phyloP scores from a whole-genome alignment of 2,113 vertebrate genomes.

The Rynchops niger region DNA sequence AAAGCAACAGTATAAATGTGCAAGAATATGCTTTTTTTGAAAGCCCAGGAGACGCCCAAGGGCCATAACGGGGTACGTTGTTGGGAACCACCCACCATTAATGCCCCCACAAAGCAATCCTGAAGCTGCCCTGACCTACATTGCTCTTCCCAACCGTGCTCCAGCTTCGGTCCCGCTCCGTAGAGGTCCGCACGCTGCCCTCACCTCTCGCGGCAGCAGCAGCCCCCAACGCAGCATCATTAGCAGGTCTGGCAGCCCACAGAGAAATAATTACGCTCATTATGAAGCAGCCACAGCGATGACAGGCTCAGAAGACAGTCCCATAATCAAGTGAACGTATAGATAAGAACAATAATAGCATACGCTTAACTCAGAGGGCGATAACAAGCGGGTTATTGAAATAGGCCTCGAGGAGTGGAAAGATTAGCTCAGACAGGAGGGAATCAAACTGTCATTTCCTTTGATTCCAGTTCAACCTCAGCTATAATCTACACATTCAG shows the following conservation, averaged over 20 bases:
- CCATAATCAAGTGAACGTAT: not conserved
- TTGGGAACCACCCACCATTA: not conserved
- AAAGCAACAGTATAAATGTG: not conserved
- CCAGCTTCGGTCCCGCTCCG: not conserved
- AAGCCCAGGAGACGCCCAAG: not conserved
- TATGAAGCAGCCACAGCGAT: not conserved
- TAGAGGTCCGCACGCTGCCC: not conserved
- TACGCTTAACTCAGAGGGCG: not conserved
- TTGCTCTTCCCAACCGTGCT: not conserved
- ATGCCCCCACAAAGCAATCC: not conserved
- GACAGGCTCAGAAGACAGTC: not conserved
- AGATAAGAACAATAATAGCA: not conserved
- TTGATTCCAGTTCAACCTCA: not conserved
- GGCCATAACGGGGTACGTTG: no score
- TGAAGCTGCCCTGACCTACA: not conserved
- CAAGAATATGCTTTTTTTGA: not conserved
- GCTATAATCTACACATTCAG: not conserved
- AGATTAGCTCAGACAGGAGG: not conserved
- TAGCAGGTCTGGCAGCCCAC: not conserved
- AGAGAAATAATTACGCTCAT: not conserved
- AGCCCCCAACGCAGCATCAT: not conserved
- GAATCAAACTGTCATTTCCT: not conserved
- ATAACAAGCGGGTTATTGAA: not conserved
- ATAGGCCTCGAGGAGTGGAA: not conserved
- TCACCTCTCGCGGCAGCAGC: rapidly evolving